Evolutionary conservation across 1,140 invertebrate genomes (phyloP).

Genomic region (Phymorhynchus buccinoides): DNA sequence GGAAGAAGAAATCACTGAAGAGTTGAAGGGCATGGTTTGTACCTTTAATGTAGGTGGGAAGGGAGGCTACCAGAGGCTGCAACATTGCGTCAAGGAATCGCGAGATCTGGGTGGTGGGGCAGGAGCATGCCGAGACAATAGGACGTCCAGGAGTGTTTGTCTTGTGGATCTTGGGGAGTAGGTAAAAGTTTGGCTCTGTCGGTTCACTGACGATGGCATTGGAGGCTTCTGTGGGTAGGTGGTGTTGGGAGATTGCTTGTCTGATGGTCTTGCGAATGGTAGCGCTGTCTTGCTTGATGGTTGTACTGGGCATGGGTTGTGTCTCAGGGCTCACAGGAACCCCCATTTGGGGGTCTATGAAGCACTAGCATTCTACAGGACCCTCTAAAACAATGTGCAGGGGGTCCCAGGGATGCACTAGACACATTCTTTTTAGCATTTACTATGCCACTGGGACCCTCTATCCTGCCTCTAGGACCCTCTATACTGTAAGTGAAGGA

Average conservation of each 20-base stretch:
- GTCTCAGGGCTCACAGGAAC: too few species aligned
- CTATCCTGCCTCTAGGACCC: too few species aligned
- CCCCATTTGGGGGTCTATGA: too few species aligned
- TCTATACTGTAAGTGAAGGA: too few species aligned
- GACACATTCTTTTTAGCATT: too few species aligned
- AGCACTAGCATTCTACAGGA: too few species aligned
- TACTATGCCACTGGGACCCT: too few species aligned
- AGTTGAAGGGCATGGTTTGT: not conserved
- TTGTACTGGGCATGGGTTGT: not conserved
- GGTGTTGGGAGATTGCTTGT: not conserved
- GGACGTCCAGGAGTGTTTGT: not conserved
- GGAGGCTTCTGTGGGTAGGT: not conserved
- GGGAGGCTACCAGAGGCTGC: not conserved
- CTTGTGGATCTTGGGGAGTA: constrained; percentile 2
- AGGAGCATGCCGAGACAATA: not conserved
- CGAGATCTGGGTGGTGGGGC: not conserved
- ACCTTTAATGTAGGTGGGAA: not conserved
- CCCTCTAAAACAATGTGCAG: too few species aligned
- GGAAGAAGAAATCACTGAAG: not conserved
- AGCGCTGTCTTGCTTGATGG: not conserved
- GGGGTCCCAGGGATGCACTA: too few species aligned
- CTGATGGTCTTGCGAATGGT: not conserved
- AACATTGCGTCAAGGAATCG: not conserved
- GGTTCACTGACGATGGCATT: not conserved
- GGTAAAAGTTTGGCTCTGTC: not conserved